Percentiles rank a stretch among this genome's conserved stretches.
Conservation (phyloP, 2,113 vertebrate genomes). For the Zapus hudsonius region DNA sequence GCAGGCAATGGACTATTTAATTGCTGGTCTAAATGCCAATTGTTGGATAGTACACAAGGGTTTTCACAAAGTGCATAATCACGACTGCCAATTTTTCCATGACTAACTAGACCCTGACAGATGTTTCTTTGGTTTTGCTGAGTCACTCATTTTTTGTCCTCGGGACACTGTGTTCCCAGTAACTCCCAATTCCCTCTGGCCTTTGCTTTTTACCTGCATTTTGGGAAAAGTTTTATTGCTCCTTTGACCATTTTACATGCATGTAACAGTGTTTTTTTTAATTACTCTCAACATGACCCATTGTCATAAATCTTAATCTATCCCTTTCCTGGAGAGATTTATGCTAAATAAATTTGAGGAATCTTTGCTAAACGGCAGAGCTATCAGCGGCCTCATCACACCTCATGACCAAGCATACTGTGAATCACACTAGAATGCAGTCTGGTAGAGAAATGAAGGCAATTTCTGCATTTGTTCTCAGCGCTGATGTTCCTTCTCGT, state of each 20-base stretch:
- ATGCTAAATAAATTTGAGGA: background rate
- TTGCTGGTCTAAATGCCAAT: background rate
- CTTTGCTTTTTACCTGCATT: conserved; percentile 60
- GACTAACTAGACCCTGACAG: conserved; percentile 68
- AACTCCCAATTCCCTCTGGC: conserved; percentile 20
- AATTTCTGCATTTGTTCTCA: conserved; percentile 15
- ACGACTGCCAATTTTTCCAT: conserved; percentile 65
- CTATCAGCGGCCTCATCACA: background rate
- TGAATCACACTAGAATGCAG: conserved; percentile 16
- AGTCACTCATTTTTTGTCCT: conserved; percentile 66
- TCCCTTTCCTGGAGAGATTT: conserved; percentile 32
- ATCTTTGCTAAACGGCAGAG: background rate
- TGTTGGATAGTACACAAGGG: conserved; percentile 5
- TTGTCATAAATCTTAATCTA: background rate
- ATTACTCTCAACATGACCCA: conserved; percentile 12
- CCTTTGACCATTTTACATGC: conserved; percentile 16
- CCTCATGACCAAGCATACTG: background rate
- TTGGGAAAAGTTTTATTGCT: conserved; percentile 15
- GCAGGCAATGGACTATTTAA: background rate
- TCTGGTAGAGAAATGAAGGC: background rate
- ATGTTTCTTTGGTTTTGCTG: conserved; percentile 75
- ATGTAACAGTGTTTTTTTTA: background rate
- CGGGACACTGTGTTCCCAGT: conserved; percentile 64
- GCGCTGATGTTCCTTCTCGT: background rate
- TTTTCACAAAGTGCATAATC: conserved; percentile 71